phyloP scores from a whole-genome alignment of 2,797 vertebrate genomes.

The Sebastes oblongus region DNA sequence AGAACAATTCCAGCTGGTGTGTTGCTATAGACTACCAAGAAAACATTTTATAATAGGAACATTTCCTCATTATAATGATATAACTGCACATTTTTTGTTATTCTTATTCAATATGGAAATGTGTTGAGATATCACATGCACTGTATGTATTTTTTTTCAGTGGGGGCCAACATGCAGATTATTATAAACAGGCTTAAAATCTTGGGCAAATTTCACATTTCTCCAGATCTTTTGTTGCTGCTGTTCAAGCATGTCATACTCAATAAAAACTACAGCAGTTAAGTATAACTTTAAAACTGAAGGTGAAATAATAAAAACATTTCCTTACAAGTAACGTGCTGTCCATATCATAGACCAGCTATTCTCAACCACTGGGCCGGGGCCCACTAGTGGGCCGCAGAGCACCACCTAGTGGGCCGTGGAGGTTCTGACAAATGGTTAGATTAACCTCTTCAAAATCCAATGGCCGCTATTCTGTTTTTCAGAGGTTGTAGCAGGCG shows the following conservation, averaged over 20 bases:
- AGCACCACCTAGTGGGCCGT: no score
- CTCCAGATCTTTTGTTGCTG: not conserved
- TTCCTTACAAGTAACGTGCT: not conserved
- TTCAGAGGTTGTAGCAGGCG: no score
- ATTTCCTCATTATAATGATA: not conserved
- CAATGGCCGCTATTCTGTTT: no score
- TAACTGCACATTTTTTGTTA: not conserved
- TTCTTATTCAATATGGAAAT: not conserved
- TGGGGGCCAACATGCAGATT: not conserved
- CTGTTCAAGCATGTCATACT: not conserved
- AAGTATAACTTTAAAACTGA: not conserved
- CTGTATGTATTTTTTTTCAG: not conserved
- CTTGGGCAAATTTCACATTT: not conserved
- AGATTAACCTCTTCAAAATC: no score
- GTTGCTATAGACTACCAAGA: not conserved
- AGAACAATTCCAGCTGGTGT: not conserved
- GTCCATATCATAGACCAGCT: no score
- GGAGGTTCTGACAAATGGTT: no score
- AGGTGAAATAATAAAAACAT: not conserved
- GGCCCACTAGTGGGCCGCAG: no score
- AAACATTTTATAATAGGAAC: not conserved
- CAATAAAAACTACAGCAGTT: not conserved
- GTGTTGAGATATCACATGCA: not conserved
- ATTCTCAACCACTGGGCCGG: no score
- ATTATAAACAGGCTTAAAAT: not conserved